These are phyloP conservation scores for Paramuricea clavata DNA, from an alignment of 92 coral and sea anemone genomes.

Conservation along the genomic window DNA sequence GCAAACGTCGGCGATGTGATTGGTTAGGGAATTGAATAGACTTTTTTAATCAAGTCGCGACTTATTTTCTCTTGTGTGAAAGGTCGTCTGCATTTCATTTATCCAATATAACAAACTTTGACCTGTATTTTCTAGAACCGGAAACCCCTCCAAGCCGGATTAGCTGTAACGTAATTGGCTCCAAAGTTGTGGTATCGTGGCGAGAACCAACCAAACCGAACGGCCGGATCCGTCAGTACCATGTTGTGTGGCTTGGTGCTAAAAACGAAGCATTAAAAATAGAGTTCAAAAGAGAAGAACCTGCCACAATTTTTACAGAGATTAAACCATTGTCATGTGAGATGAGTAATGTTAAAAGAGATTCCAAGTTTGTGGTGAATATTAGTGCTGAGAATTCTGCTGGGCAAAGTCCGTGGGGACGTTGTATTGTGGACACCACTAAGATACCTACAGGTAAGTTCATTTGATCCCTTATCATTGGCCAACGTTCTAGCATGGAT, in stretches of 20 bases:
- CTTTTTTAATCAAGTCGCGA: no score
- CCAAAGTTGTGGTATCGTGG: slow-evolving; percentile 73
- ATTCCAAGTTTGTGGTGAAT: not conserved
- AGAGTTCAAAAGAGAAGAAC: not conserved
- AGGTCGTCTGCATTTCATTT: no score
- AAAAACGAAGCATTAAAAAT: slow-evolving; percentile 66
- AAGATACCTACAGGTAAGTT: not conserved
- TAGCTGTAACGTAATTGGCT: slow-evolving; percentile 28
- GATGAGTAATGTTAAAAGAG: not conserved
- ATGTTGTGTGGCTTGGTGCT: slow-evolving; percentile 62
- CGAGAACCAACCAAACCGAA: slow-evolving; percentile 75
- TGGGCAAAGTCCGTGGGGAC: slow-evolving; percentile 10
- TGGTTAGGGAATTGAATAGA: no score
- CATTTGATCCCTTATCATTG: no score
- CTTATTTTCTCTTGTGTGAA: no score
- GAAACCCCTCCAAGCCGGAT: slow-evolving; percentile 76
- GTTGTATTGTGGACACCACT: not conserved
- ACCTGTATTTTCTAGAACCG: slow-evolving; percentile 39
- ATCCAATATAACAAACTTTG: not conserved
- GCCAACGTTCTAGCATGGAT: no score
- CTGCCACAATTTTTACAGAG: not conserved
- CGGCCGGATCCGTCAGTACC: slow-evolving; percentile 74
- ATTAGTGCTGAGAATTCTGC: slow-evolving; percentile 68
- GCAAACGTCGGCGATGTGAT: no score
- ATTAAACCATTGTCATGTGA: not conserved